Evolutionary conservation across 2,113 vertebrate species (phyloP).

Genomic region (Chrysemys picta): DNA sequence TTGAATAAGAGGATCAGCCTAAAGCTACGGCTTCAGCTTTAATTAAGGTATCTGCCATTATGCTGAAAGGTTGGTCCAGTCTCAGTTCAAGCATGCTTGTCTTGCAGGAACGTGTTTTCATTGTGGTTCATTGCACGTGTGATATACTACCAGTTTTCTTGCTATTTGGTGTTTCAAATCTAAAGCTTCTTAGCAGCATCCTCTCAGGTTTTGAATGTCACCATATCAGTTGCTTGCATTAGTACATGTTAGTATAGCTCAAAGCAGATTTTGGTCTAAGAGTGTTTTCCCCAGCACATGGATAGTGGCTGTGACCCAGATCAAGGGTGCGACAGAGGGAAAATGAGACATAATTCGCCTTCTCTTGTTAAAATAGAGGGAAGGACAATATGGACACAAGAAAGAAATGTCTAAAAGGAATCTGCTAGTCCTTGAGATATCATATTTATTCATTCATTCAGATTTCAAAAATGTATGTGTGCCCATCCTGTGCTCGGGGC

Average conservation of each 20-base stretch:
- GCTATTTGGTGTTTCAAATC: rapidly evolving
- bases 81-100: background rate
- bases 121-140: background rate
- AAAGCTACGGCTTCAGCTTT: background rate
- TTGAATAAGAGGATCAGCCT: background rate
- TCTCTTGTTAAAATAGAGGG: background rate
- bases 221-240: background rate
- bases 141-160: rapidly evolving
- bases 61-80: background rate
- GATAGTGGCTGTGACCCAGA: background rate
- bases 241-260: background rate
- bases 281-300: too few species aligned
- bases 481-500: too few species aligned
- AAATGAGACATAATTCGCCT: background rate
- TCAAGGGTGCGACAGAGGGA: background rate
- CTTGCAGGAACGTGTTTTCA: background rate
- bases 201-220: background rate
- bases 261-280: background rate
- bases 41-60: background rate
- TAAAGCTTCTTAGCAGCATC: rapidly evolving
- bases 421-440: background rate
- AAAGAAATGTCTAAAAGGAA: background rate
- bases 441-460: background rate
- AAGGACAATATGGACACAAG: background rate
- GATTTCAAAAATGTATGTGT: background rate